Evolutionary conservation across 2,113 vertebrate species (phyloP).

Genomic region (Plecturocebus donacophilus): DNA sequence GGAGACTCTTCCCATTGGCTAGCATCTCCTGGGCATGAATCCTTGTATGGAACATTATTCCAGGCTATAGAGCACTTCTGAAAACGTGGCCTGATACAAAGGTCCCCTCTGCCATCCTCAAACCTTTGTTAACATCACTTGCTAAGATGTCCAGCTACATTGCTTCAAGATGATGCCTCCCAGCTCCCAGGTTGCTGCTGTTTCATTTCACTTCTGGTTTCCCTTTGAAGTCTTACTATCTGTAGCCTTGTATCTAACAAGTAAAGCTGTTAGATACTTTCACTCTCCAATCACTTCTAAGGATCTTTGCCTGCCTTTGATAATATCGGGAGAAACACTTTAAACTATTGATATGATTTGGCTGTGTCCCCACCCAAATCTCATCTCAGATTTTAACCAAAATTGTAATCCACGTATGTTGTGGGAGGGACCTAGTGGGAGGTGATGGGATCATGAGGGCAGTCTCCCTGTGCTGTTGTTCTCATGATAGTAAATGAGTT

Average conservation of each 20-base stretch:
- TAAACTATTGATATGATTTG: no score
- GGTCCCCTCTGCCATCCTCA: no score
- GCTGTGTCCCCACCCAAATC: no score
- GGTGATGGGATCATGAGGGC: no score
- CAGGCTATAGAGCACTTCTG: neutral
- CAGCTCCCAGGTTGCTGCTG: neutral
- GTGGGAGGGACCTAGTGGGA: no score
- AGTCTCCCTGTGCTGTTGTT: no score
- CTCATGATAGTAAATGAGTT: no score
- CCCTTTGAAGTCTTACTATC: neutral
- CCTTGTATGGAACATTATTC: accelerated
- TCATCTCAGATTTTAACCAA: no score
- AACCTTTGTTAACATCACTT: accelerated
- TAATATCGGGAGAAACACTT: neutral
- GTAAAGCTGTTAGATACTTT: neutral
- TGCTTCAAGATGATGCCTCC: neutral
- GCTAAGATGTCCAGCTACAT: accelerated
- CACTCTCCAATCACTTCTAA: neutral
- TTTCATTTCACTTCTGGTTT: neutral
- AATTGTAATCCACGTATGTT: no score
- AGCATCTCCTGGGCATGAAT: accelerated
- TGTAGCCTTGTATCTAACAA: neutral
- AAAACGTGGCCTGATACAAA: accelerated
- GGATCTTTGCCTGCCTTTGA: neutral
- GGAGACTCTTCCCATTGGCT: no score